These are phyloP conservation scores for Petrocephalus zakoni DNA, from an alignment of 2,113 vertebrate species.

Conservation along the genomic window DNA sequence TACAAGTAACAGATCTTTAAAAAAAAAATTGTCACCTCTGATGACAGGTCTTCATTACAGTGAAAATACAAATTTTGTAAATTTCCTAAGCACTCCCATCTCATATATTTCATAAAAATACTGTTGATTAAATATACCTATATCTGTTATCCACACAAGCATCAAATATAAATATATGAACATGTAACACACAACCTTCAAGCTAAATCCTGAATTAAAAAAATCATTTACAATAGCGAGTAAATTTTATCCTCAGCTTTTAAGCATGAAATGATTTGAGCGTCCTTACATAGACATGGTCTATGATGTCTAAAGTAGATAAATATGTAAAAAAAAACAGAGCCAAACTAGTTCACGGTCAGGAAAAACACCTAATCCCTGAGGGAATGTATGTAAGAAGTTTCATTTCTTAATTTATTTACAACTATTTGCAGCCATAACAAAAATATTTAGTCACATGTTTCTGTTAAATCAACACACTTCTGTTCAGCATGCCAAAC, in stretches of 20 bases:
- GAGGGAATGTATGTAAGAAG: constrained; percentile 38
- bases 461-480: not conserved
- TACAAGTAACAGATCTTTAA: constrained; percentile 12
- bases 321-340: constrained; percentile 18
- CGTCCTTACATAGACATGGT: constrained; percentile 15
- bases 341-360: not conserved
- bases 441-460: not conserved
- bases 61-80: constrained; percentile 1
- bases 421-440: not conserved
- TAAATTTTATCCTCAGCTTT: constrained; percentile 56
- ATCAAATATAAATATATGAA: constrained; percentile 31
- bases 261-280: constrained; percentile 30
- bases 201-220: constrained; percentile 5
- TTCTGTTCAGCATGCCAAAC: not conserved
- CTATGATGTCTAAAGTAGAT: constrained; percentile 3
- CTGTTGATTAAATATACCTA: constrained; percentile 20
- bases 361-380: constrained; percentile 23
- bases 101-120: constrained; percentile 32
- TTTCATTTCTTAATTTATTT: constrained; percentile 14
- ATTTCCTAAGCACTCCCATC: constrained; percentile 35
- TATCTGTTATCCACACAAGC: constrained; percentile 27
- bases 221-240: constrained; percentile 36
- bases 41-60: constrained; percentile 23
- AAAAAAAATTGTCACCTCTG: not conserved
- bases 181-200: not conserved